phyloP scores from a whole-genome alignment of 2,797 vertebrate species.

The Enteromius paludinosus region DNA sequence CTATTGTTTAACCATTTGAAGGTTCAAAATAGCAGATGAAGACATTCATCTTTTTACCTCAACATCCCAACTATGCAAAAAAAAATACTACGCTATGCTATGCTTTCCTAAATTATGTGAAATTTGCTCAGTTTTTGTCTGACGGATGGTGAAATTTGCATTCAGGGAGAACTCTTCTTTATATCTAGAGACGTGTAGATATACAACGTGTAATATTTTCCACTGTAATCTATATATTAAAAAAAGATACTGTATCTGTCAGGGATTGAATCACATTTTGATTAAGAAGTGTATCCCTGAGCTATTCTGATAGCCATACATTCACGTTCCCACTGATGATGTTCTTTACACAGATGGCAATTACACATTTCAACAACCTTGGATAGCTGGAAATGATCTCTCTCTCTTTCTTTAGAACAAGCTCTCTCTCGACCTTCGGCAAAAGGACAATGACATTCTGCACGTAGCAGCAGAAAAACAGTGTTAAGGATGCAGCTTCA shows the following conservation, averaged over 20 bases:
- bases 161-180: background rate
- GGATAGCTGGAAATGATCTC: constrained; percentile 10
- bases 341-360: background rate
- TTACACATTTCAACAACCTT: constrained; percentile 23
- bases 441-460: background rate
- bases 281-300: background rate
- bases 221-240: background rate
- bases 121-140: background rate
- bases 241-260: background rate
- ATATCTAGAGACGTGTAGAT: background rate
- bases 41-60: background rate
- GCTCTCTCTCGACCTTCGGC: constrained; percentile 21
- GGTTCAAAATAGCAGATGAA: background rate
- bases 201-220: background rate
- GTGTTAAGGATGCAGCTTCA: constrained; percentile 22
- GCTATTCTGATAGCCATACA: background rate
- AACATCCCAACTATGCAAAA: background rate
- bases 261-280: background rate
- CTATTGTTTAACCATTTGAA: background rate
- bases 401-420: background rate
- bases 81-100: background rate
- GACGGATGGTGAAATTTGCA: background rate
- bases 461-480: background rate
- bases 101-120: background rate
- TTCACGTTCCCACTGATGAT: background rate